Conservation (phyloP, 2,888 invertebrate genomes). For the Creontiades dilutus region DNA sequence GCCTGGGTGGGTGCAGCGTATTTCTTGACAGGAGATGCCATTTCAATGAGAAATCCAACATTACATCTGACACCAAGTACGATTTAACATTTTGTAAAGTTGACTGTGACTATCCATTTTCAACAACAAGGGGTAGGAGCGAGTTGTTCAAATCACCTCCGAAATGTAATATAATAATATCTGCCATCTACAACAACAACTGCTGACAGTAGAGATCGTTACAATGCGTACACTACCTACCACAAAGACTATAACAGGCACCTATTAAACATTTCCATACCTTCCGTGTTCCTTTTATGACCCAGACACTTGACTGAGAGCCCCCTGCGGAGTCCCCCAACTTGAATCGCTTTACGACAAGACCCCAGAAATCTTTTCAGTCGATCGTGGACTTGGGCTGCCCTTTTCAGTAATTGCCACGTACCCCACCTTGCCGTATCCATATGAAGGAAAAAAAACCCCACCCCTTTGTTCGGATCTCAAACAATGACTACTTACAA, state of each 20-base stretch:
- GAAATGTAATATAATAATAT: no score
- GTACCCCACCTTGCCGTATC: slow-evolving; percentile 21
- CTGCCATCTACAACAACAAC: neutral
- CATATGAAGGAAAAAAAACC: neutral
- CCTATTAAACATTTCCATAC: slow-evolving; percentile 43
- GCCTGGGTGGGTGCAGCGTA: no score
- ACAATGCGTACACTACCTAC: neutral
- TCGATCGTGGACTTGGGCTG: neutral
- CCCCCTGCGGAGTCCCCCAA: slow-evolving; percentile 19
- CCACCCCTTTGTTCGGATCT: neutral
- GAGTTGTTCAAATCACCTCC: no score
- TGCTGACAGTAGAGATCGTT: neutral
- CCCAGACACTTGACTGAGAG: slow-evolving; percentile 47
- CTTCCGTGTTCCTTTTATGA: slow-evolving; percentile 26
- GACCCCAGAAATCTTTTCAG: slow-evolving; percentile 33
- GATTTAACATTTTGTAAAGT: no score
- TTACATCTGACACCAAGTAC: no score
- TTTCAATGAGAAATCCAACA: no score
- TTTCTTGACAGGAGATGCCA: no score
- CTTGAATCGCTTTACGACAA: slow-evolving; percentile 25
- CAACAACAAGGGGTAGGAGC: no score
- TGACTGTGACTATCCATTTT: no score
- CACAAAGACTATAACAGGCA: neutral
- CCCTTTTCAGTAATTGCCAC: slow-evolving; percentile 36
- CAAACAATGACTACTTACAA: slow-evolving; percentile 5